phyloP scores from a whole-genome alignment of 2,113 vertebrate genomes.

The Columbina picui region DNA sequence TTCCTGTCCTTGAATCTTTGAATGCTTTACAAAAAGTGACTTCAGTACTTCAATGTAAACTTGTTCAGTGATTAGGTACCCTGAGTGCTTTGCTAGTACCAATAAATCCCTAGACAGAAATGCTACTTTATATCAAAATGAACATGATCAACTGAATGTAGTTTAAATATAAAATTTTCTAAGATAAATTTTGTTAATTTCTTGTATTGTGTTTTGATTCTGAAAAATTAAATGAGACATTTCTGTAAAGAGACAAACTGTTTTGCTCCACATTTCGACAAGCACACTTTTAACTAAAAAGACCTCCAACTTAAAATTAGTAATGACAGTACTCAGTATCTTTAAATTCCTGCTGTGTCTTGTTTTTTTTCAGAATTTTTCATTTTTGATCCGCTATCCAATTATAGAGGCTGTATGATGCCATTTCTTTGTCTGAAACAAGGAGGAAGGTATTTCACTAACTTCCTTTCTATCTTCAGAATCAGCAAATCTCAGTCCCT shows the following conservation, averaged over 20 bases:
- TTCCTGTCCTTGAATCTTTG: background rate
- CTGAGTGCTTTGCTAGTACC: background rate
- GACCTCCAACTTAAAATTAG: background rate
- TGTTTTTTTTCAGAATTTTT: background rate
- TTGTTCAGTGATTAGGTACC: background rate
- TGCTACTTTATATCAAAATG: background rate
- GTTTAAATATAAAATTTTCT: background rate
- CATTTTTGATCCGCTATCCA: background rate
- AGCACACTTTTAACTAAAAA: background rate
- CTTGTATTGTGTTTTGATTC: background rate
- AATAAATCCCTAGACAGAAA: background rate
- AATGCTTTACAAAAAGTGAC: background rate
- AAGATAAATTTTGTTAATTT: background rate
- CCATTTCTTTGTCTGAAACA: background rate
- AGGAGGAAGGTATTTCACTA: background rate
- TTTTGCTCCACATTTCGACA: background rate
- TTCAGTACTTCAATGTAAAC: background rate
- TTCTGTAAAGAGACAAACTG: background rate
- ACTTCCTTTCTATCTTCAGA: background rate
- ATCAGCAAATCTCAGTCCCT: background rate
- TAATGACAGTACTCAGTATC: background rate
- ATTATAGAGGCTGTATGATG: background rate
- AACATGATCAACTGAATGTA: background rate
- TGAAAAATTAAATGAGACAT: background rate
- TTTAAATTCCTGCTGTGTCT: background rate